These are phyloP conservation scores for Tadarida brasiliensis DNA, from an alignment of 2,797 vertebrate species.

Conservation along the genomic window DNA sequence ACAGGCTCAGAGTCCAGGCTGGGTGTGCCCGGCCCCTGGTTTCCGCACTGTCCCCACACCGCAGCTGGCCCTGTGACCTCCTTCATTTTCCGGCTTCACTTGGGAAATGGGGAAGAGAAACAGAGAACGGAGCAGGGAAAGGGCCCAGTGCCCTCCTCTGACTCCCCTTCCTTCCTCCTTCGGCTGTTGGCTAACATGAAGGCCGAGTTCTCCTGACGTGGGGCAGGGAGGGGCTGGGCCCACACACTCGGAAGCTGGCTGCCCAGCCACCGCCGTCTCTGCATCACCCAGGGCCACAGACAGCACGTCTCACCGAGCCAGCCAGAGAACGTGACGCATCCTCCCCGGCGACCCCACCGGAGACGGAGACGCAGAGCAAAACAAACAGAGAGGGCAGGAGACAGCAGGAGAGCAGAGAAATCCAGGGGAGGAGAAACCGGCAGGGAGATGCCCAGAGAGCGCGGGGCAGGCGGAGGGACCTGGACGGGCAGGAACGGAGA, in stretches of 20 bases:
- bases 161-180: not conserved
- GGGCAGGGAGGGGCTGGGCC: not conserved
- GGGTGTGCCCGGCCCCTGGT: not conserved
- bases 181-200: accelerated
- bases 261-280: not conserved
- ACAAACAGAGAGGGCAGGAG: not conserved
- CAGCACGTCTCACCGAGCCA: not conserved
- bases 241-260: not conserved
- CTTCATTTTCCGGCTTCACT: not conserved
- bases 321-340: accelerated
- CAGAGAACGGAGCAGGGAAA: not conserved
- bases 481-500: not conserved
- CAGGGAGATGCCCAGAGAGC: not conserved
- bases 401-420: not conserved
- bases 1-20: not conserved
- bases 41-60: not conserved
- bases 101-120: not conserved
- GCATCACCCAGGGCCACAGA: not conserved
- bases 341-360: not conserved
- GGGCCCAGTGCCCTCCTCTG: not conserved
- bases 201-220: not conserved
- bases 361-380: not conserved
- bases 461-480: not conserved
- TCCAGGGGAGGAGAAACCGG: not conserved
- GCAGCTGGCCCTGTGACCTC: not conserved